Base-by-base conservation (phyloP, 2,113 vertebrate species). In the Willisornis vidua region DNA sequence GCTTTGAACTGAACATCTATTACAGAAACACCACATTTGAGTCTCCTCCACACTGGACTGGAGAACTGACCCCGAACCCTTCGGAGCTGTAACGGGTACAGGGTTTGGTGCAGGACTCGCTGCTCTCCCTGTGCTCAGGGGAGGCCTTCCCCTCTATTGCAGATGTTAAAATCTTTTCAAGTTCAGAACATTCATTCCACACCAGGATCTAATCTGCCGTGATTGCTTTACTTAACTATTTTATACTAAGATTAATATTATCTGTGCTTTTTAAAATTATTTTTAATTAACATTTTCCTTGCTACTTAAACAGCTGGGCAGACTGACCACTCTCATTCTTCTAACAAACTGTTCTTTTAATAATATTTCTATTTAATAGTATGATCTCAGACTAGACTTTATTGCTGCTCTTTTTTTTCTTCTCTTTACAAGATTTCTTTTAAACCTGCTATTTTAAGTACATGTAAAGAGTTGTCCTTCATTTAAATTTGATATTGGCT, bases 331-430 rank as follows among this genome's bases (percentile, higher is more conserved):
- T 91, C n/a, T 78, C 28, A 31, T 78, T 92, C 91, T 81, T 77
- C 52, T 75, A 55, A 87, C 85, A 89, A 87, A 39, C 8, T 2
- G 1, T 49, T 78, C 25, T 35, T 89, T 72, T 89, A 88, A 58
- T 91, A 93, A 55, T 87, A 91, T 92, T 95, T 89, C 68, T 74
- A 9, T 41, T 89, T 84, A 90, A 92, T 72, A 75, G 52, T 20
- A 92, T 93, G 90, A 93, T 81, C 82, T 97, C 95, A 94, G 91
- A 71, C 61, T 71, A 66, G 18, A 87, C 14, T 68, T 94, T 96
- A 90, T 88, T 90, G 46, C 67, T 62, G 14, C 2, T 43, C 29
- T 61, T 79, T 90, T 51, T 76, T 76, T 90, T 31, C 63, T 58
- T 85, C 76, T 43, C 65, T 95, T 96, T 87, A 87, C 52, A 75